A percentile compares a stretch with the other conserved stretches of the same genome.
Evolutionary conservation across 2,888 invertebrate genomes (phyloP).

Genomic region (Steinernema hermaphroditum): DNA sequence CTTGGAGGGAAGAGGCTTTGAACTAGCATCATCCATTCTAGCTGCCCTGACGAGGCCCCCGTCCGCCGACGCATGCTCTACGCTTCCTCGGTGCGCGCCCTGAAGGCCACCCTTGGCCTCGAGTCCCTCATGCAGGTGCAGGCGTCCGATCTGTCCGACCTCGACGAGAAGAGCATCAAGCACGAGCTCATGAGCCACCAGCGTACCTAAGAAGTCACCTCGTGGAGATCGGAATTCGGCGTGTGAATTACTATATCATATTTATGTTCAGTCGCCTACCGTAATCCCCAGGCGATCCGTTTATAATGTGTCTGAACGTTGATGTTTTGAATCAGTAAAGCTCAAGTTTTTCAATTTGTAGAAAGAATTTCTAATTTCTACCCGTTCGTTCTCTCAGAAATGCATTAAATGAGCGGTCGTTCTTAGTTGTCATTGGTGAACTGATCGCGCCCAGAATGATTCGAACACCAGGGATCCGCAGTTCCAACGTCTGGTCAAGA

Average conservation of each 20-base stretch:
- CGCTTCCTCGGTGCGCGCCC: conserved; percentile 66
- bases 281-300: background rate
- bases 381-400: too few relatives aligned
- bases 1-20: too few relatives aligned
- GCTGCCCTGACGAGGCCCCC: conserved; percentile 66
- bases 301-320: background rate
- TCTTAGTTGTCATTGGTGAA: too few relatives aligned
- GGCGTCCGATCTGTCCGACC: conserved; percentile 65
- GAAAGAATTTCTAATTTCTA: too few relatives aligned
- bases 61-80: conserved; percentile 67
- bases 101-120: conserved; percentile 65
- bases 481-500: too few relatives aligned
- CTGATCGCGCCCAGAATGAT: too few relatives aligned
- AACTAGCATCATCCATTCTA: conserved; percentile 39
- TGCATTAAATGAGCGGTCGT: too few relatives aligned
- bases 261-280: background rate
- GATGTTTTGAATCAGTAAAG: background rate
- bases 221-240: background rate
- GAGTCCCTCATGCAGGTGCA: conserved; percentile 65
- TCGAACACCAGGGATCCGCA: too few relatives aligned
- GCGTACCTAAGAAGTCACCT: conserved; percentile 51
- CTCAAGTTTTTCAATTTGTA: background rate
- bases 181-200: conserved; percentile 65
- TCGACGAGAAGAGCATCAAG: conserved; percentile 66
- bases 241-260: background rate